Percentiles rank a stretch among this genome's conserved stretches.
Evolutionary conservation across 2,888 invertebrate genomes (phyloP).

Genomic region (Nebria brevicollis): DNA sequence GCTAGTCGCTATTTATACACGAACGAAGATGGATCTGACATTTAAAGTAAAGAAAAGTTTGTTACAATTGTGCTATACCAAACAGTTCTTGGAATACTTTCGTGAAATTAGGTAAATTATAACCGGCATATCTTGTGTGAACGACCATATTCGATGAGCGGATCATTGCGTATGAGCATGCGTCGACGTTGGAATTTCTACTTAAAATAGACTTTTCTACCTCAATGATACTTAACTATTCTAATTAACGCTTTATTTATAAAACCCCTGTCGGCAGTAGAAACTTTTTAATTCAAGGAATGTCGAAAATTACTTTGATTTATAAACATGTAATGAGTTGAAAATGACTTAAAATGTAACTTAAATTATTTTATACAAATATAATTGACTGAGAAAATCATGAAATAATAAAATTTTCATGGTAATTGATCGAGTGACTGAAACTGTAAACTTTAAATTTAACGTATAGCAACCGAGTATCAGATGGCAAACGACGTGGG

Average conservation of each 20-base stretch:
- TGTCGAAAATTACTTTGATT: neutral
- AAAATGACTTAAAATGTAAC: too few relatives aligned
- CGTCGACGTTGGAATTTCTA: neutral
- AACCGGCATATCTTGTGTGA: neutral
- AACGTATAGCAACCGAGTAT: too few relatives aligned
- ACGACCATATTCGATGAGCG: neutral
- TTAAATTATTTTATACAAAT: too few relatives aligned
- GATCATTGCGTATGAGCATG: neutral
- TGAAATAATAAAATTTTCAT: too few relatives aligned
- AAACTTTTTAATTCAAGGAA: neutral
- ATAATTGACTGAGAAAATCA: too few relatives aligned
- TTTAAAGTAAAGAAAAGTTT: constrained; percentile 1
- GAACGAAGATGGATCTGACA: neutral
- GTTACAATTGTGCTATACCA: neutral
- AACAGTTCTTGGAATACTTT: neutral
- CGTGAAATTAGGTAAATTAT: neutral
- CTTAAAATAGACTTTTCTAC: neutral
- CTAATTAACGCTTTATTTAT: neutral
- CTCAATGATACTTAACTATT: too few relatives aligned
- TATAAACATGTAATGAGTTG: neutral
- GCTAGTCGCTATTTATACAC: constrained; percentile 1
- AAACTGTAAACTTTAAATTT: too few relatives aligned
- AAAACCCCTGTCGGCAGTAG: neutral
- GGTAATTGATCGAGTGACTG: too few relatives aligned
- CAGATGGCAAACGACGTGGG: too few relatives aligned